phyloP scores from a whole-genome alignment of 53 echinoderm and acorn worm genomes.

The Astropecten irregularis region DNA sequence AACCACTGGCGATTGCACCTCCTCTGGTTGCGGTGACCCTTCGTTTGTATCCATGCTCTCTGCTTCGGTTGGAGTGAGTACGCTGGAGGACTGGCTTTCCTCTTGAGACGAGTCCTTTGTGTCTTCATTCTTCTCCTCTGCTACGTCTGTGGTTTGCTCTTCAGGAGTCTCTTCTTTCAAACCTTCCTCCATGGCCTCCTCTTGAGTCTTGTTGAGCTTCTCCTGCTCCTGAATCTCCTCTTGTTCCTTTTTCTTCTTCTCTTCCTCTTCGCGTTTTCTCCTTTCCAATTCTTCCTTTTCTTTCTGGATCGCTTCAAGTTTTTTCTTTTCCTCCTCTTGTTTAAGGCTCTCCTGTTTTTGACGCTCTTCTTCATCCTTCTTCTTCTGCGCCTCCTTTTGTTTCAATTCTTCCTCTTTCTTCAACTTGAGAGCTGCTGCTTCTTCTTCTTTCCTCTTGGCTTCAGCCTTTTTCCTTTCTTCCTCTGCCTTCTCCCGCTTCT shows the following conservation, averaged over 20 bases:
- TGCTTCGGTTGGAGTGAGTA: neutral
- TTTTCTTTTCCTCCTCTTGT: slow-evolving; percentile 54
- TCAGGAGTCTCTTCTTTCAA: neutral
- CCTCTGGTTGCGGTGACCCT: neutral
- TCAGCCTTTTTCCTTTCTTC: slow-evolving; percentile 3
- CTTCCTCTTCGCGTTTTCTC: neutral
- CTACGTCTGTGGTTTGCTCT: neutral
- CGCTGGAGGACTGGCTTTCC: slow-evolving; percentile 22
- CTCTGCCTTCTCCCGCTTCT: neutral
- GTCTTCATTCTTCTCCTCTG: neutral
- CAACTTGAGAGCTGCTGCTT: neutral
- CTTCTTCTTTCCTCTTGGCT: neutral
- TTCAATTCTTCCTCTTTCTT: neutral
- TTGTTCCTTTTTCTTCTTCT: neutral
- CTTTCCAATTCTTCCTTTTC: neutral
- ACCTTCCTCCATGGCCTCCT: neutral
- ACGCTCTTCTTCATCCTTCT: neutral
- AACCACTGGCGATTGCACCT: neutral
- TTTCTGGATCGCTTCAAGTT: slow-evolving; percentile 25
- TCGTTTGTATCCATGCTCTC: slow-evolving; percentile 32
- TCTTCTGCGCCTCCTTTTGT: neutral
- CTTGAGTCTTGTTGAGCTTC: neutral
- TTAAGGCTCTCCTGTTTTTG: slow-evolving; percentile 67
- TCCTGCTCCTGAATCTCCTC: slow-evolving; percentile 17
- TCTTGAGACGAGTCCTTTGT: slow-evolving; percentile 6